Evolutionary conservation across 2,888 invertebrate genomes (phyloP).

Genomic region (Anorthoa munda): DNA sequence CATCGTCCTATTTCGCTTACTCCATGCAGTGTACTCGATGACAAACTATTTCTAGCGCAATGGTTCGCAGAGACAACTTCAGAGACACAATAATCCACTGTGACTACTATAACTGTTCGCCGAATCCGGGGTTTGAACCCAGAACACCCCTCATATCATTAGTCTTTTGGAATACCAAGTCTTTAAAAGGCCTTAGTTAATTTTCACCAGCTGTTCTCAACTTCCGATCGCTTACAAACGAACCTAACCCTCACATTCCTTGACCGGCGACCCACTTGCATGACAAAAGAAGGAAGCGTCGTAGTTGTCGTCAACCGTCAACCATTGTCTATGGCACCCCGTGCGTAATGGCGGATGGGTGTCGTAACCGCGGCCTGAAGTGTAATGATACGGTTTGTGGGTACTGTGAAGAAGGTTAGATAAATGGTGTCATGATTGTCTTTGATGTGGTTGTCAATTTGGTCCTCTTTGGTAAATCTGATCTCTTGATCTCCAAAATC

Average conservation of each 20-base stretch:
- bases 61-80: too few relatives aligned
- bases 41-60: too few relatives aligned
- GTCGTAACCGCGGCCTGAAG: conserved; percentile 35
- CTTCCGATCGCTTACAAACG: conserved; percentile 33
- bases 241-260: conserved; percentile 53
- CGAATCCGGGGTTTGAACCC: too few relatives aligned
- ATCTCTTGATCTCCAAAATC: neutral
- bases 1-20: too few relatives aligned
- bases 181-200: neutral
- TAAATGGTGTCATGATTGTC: conserved; percentile 1
- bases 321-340: conserved; percentile 56
- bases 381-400: conserved; percentile 31
- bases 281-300: conserved; percentile 64
- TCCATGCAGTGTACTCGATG: too few relatives aligned
- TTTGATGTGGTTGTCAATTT: neutral
- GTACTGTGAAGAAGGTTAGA: neutral
- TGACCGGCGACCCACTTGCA: conserved; percentile 61
- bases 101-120: too few relatives aligned
- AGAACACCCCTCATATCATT: too few relatives aligned
- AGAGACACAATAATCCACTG: too few relatives aligned
- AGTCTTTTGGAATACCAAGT: too few relatives aligned
- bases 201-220: neutral
- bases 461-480: neutral
- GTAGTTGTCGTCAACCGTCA: conserved; percentile 44
- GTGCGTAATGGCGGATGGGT: conserved; percentile 54